Percentiles rank a stretch among this genome's conserved stretches.
Conservation (phyloP, 2,797 vertebrate species). For the Microcaecilia unicolor region DNA sequence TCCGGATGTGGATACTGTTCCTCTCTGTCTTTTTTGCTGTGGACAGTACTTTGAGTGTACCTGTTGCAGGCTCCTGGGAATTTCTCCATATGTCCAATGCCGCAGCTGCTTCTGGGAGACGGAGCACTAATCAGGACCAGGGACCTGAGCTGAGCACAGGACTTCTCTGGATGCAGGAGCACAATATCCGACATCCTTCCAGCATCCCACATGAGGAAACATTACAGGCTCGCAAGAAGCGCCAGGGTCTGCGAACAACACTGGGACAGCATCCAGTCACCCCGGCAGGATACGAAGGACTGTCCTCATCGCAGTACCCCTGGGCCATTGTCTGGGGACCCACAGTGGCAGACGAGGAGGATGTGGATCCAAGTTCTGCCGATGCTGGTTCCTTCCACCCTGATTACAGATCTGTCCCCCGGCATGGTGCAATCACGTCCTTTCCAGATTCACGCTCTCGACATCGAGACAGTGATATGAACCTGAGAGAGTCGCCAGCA, state of each 20-base stretch:
- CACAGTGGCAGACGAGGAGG: slow-evolving; percentile 59
- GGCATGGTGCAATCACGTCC: slow-evolving; percentile 49
- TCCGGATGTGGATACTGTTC: slow-evolving; percentile 54
- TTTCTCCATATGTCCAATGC: slow-evolving; percentile 32
- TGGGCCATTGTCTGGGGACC: slow-evolving; percentile 70
- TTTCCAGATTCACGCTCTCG: slow-evolving; percentile 59
- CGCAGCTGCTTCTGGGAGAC: slow-evolving; percentile 37
- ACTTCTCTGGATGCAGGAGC: too few species aligned
- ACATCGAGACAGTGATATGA: slow-evolving; percentile 50
- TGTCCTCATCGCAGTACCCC: slow-evolving; percentile 63
- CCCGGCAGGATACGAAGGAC: slow-evolving; percentile 57
- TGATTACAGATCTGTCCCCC: slow-evolving; percentile 58
- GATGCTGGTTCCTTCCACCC: slow-evolving; percentile 53
- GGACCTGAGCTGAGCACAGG: slow-evolving; percentile 39
- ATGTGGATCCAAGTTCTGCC: slow-evolving; percentile 55
- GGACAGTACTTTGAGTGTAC: too few species aligned
- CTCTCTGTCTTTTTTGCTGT: slow-evolving; percentile 34
- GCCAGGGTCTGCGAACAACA: slow-evolving; percentile 49
- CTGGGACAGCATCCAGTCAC: slow-evolving; percentile 40
- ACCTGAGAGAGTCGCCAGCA: slow-evolving; percentile 54
- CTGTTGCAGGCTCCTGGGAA: slow-evolving; percentile 41
- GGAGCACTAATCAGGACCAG: slow-evolving; percentile 44
- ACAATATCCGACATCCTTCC: too few species aligned
- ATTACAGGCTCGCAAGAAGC: slow-evolving; percentile 38
- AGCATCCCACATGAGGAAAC: too few species aligned